Base-by-base conservation (phyloP, 2,113 vertebrate genomes). In the Bubo scandiacus region DNA sequence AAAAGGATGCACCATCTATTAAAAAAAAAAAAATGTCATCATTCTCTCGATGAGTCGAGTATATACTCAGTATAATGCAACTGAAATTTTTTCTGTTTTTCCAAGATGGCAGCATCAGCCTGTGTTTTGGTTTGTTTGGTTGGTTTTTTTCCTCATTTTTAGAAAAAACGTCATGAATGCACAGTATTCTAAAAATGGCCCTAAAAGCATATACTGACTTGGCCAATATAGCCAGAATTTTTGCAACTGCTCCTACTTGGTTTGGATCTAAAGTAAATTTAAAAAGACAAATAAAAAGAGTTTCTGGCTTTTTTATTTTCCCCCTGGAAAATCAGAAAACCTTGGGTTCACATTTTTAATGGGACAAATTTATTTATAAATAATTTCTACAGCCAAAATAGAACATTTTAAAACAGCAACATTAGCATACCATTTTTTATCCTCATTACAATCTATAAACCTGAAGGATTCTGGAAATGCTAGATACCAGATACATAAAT, bases 51-150 rank as follows among this genome's bases (percentile, higher is more conserved):
- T 61, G 30, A 71, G 6, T 66, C 22, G n/a, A n/a, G n/a, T n/a
- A n/a, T n/a, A n/a, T n/a, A n/a, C 5, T 66, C 34, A 55, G 5
- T 12, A 43, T 43, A 45, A 45, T 22, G 16, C 36, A 81, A 34
- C 9, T 32, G 15, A 51, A 70, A 43, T 0, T 7, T 82, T 51
- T 77, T 42, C 15, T 36, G 14, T 6, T 59, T 52, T 63, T 65
- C 43, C 10, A 70, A 59, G 59, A 38, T 34, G 11, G 4, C 15
- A 89, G 9, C 7, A 52, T 11, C 0, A 5, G 14, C 4, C 16
- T 36, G 55, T 58, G 20, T 0, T 5, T 4, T 6, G 7, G 4
- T 15, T 42, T 36, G 2, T 1, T 5, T 45, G 16, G 16, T 49
- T 49, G 17, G 8, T 14, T 10, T 43, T 5, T 13, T 22, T 19